These are phyloP conservation scores for Rhea pennata DNA, from an alignment of 2,113 vertebrate genomes.

Conservation along the genomic window DNA sequence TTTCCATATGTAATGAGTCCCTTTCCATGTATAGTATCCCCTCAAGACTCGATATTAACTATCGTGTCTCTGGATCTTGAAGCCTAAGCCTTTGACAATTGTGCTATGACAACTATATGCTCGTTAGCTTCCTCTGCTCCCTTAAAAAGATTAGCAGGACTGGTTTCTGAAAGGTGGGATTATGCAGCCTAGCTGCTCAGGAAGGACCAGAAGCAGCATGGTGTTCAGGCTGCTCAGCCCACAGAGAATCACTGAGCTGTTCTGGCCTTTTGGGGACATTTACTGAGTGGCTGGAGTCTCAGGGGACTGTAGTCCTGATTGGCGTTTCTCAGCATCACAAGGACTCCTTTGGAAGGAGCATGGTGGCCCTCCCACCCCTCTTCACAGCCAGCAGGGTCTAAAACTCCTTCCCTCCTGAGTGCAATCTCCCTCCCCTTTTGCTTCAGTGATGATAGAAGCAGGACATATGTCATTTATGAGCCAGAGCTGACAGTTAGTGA, in stretches of 20 bases:
- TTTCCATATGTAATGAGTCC: neutral
- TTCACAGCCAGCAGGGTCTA: neutral
- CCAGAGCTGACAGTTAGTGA: neutral
- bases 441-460: neutral
- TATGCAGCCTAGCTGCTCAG: neutral
- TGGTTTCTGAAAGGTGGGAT: neutral
- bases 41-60: neutral
- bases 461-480: neutral
- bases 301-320: neutral
- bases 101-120: neutral
- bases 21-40: neutral
- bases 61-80: neutral
- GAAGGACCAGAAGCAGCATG: neutral
- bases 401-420: neutral
- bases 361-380: neutral
- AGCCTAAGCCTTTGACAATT: neutral
- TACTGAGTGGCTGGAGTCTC: neutral
- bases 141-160: neutral
- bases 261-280: neutral
- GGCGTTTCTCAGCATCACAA: neutral
- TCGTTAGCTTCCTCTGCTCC: neutral
- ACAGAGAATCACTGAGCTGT: neutral
- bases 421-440: neutral
- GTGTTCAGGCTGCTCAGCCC: neutral
- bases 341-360: neutral